Conservation (phyloP, 1,140 invertebrate genomes). For the Cylas formicarius region DNA sequence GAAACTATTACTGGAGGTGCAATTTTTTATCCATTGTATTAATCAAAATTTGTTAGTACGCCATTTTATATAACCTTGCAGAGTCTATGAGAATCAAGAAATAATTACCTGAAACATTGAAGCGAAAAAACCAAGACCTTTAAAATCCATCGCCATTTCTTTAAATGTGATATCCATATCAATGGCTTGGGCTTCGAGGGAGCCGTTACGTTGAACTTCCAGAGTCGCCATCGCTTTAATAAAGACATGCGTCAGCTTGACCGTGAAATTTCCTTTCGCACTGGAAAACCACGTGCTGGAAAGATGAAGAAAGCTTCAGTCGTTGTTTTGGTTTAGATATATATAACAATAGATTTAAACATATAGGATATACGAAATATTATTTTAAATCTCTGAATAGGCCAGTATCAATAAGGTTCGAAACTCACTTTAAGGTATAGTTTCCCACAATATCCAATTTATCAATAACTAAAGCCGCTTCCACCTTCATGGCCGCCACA, state of each 20-base stretch:
- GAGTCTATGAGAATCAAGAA: slow-evolving; percentile 9
- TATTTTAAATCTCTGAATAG: too few species aligned
- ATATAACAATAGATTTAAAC: too few species aligned
- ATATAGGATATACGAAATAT: too few species aligned
- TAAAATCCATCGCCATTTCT: slow-evolving; percentile 72
- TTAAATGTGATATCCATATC: slow-evolving; percentile 70
- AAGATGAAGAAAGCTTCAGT: too few species aligned
- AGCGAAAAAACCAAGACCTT: slow-evolving; percentile 69
- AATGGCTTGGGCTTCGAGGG: slow-evolving; percentile 67
- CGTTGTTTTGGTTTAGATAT: too few species aligned
- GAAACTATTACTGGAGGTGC: too few species aligned
- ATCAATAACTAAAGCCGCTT: slow-evolving; percentile 59
- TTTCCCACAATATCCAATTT: slow-evolving; percentile 63
- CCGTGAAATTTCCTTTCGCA: slow-evolving; percentile 67
- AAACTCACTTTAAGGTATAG: slow-evolving; percentile 53
- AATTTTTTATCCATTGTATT: too few species aligned
- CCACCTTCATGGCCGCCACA: slow-evolving; percentile 60
- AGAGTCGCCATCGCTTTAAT: slow-evolving; percentile 59
- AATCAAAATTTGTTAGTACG: too few species aligned
- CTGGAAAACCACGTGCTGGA: slow-evolving; percentile 55
- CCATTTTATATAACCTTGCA: neutral
- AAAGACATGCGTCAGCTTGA: slow-evolving; percentile 61
- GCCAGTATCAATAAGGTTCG: too few species aligned
- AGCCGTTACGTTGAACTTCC: slow-evolving; percentile 62
- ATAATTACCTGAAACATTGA: slow-evolving; percentile 55